Conservation (phyloP, 2,113 vertebrate species). For the Phyllostomus discolor region DNA sequence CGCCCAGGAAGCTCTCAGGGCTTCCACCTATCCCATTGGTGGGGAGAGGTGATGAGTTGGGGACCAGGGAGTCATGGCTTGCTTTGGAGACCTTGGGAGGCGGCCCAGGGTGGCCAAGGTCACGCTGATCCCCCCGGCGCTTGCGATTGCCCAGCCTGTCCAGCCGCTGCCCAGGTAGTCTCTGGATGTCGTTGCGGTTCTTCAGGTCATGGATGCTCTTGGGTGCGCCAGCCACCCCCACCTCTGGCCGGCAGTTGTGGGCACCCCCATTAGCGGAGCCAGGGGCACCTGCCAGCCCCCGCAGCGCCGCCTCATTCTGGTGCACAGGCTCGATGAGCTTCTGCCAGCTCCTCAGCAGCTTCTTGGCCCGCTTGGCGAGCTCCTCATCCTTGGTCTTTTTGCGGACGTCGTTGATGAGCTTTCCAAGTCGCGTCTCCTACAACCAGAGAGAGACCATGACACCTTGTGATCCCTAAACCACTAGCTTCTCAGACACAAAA, state of each 20-base stretch:
- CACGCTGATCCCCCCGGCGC: conserved; percentile 84
- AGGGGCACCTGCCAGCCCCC: conserved; percentile 79
- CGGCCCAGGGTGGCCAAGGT: conserved; percentile 79
- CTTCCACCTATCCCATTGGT: conserved; percentile 85
- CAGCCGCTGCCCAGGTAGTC: conserved; percentile 89
- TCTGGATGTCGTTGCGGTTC: conserved; percentile 92
- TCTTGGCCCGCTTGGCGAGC: conserved; percentile 94
- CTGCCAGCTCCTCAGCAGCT: conserved; percentile 93
- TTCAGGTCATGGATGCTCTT: conserved; percentile 90
- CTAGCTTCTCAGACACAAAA: not conserved
- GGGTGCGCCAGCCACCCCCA: conserved; percentile 76
- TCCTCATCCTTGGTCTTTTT: conserved; percentile 95
- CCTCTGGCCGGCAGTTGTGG: conserved; percentile 86
- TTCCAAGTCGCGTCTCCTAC: conserved; percentile 95
- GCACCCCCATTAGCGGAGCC: conserved; percentile 89
- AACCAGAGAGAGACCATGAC: conserved; percentile 1
- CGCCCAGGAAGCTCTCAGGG: conserved; percentile 85
- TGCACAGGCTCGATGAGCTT: conserved; percentile 90
- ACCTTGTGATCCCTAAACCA: not conserved
- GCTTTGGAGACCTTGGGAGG: conserved; percentile 85
- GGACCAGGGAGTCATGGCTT: conserved; percentile 82
- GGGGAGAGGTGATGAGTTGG: conserved; percentile 84
- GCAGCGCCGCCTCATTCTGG: conserved; percentile 81
- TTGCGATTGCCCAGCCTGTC: conserved; percentile 91
- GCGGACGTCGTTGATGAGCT: conserved; percentile 95